Conservation (phyloP, 2,113 vertebrate genomes). For the Reinhardtius hippoglossoides region DNA sequence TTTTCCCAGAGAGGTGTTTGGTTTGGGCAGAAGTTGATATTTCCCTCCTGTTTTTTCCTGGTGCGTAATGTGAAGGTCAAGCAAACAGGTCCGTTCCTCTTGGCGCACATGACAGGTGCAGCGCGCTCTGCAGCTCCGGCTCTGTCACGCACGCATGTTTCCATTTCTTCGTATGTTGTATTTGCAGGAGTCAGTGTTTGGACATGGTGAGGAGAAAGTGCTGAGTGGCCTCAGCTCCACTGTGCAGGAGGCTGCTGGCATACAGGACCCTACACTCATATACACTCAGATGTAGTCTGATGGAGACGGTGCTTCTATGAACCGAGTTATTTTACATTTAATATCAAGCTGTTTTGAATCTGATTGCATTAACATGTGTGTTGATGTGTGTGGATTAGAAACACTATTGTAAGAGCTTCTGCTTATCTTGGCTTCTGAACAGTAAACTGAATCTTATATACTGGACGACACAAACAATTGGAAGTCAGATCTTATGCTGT, state of each 20-base stretch:
- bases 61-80: conserved; percentile 54
- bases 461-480: neutral
- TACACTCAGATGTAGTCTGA: too few relatives aligned
- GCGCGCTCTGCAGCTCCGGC: neutral
- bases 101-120: neutral
- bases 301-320: too few relatives aligned
- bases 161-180: neutral
- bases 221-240: conserved; percentile 54
- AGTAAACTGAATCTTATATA: neutral
- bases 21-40: too few relatives aligned
- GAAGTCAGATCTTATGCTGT: neutral
- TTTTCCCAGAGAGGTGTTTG: too few relatives aligned
- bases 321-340: too few relatives aligned
- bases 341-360: too few relatives aligned
- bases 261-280: too few relatives aligned
- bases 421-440: neutral
- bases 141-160: neutral
- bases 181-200: neutral
- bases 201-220: conserved; percentile 38
- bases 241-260: conserved; percentile 16
- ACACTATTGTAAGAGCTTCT: too few relatives aligned
- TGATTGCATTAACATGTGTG: too few relatives aligned
- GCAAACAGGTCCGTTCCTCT: conserved; percentile 33
- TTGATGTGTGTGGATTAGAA: too few relatives aligned
- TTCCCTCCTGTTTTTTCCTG: too few relatives aligned